Base-by-base conservation (phyloP, 2,797 vertebrate genomes). In the Cephalopachus bancanus region DNA sequence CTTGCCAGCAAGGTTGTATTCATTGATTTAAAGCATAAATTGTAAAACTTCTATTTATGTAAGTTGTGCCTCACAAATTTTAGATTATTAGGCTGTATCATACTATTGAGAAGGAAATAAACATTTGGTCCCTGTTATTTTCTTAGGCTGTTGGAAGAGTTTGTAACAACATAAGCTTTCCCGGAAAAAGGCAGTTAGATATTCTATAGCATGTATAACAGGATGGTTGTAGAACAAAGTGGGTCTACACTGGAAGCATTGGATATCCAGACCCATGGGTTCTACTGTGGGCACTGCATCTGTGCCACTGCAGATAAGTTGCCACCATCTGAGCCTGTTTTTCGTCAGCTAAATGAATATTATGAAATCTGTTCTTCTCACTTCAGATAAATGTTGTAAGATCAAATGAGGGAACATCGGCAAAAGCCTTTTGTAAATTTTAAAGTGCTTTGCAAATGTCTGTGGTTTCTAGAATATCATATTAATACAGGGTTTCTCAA, bases 401-500 rank as follows among this genome's bases (percentile, higher is more conserved):
- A 89, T 86, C 95, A 97, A 94, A 92, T 64, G 83, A 86, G 81
- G 90, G 78, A 92, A 83, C 55, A 79, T 37, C 49, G 84, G 30
- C n/a, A 53, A 94, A 94, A 95, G 62, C 67, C 76, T 91, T 92
- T 55, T 84, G 88, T 69, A 93, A 94, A 95, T 88, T 97, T 93
- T 95, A 94, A 95, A 93, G 75, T 75, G 51, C 44, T 96, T 89
- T 89, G 53, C 65, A 97, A 95, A 83, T 94, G 92, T 53, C 91
- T 92, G 37, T 10, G 10, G 16, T 83, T 96, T 95, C 75, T 83
- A 88, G 78, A 94, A 55, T 91, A 57, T 76, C 30, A 81, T 72
- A n/a, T 94, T 75, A 92, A 53, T 71, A 57, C n/a, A 88, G 83
- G 26, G 3, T 86, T 93, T 97, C 53, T 74, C 44, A 87, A 28